A percentile compares a stretch with the other conserved stretches of the same genome.
Conservation (phyloP, 2,888 invertebrate genomes). For the Eilema sororculum region DNA sequence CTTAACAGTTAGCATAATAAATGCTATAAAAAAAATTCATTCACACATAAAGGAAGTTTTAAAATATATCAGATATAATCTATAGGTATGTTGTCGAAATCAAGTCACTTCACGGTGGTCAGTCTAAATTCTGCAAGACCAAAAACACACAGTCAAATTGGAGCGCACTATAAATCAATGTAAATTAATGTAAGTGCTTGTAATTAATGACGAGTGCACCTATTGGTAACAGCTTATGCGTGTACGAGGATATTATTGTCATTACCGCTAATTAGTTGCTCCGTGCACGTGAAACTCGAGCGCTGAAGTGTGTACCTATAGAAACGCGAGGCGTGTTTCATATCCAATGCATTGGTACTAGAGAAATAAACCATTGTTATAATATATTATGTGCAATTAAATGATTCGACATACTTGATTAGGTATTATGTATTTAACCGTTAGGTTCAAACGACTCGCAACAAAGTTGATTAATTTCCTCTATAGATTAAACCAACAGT, state of each 20-base stretch:
- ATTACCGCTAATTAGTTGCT: slow-evolving; percentile 61
- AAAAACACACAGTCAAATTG: background rate
- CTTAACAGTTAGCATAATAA: too few species aligned
- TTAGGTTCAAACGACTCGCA: slow-evolving; percentile 48
- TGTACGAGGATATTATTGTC: slow-evolving; percentile 32
- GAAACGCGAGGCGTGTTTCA: slow-evolving; percentile 37
- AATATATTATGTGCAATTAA: slow-evolving; percentile 53
- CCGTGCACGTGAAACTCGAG: slow-evolving; percentile 56
- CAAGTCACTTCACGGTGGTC: background rate
- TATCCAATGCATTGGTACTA: slow-evolving; percentile 32
- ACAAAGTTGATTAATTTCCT: slow-evolving; percentile 66
- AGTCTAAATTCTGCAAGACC: background rate
- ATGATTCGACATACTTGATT: slow-evolving; percentile 55
- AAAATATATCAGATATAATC: too few species aligned
- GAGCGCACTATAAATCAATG: background rate
- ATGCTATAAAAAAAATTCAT: too few species aligned
- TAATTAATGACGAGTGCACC: slow-evolving; percentile 44
- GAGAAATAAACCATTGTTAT: slow-evolving; percentile 56
- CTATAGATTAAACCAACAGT: slow-evolving; percentile 70
- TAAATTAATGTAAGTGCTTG: background rate
- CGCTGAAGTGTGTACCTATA: slow-evolving; percentile 35
- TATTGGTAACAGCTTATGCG: slow-evolving; percentile 47
- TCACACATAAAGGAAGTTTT: too few species aligned
- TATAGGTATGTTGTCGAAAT: too few species aligned
- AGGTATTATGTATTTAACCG: slow-evolving; percentile 42